These are phyloP conservation scores for Orthonychiurus folsomi DNA, from an alignment of 2,888 invertebrate species.

Conservation along the genomic window DNA sequence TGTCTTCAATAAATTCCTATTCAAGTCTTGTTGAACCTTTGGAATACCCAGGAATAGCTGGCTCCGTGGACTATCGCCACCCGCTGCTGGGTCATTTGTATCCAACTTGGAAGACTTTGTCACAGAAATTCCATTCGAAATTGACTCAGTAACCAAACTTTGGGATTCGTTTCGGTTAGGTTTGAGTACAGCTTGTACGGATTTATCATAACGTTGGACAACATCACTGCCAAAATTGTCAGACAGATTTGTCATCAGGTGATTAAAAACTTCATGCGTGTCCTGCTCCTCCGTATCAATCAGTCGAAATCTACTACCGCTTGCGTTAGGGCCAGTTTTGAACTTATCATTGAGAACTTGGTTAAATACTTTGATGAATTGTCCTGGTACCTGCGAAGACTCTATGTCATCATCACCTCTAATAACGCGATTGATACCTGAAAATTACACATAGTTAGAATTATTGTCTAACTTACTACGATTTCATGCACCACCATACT, in stretches of 20 bases:
- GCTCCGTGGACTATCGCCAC: not conserved
- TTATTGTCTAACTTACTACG: no score
- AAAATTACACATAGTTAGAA: constrained; percentile 22
- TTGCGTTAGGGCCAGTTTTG: constrained; percentile 52
- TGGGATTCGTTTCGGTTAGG: not conserved
- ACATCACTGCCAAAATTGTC: constrained; percentile 55
- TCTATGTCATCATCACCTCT: constrained; percentile 17
- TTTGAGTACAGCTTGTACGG: not conserved
- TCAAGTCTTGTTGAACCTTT: not conserved
- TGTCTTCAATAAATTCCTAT: not conserved
- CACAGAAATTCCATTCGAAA: not conserved
- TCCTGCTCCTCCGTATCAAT: constrained; percentile 71
- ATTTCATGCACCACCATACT: no score
- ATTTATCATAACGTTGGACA: not conserved
- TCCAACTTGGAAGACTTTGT: not conserved
- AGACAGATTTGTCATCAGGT: constrained; percentile 78
- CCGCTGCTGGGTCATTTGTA: not conserved
- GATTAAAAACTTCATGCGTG: constrained; percentile 85
- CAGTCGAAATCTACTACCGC: constrained; percentile 55
- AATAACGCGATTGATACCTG: constrained; percentile 57
- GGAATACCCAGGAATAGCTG: not conserved
- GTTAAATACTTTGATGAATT: constrained; percentile 55
- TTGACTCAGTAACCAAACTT: not conserved
- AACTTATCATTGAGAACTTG: constrained; percentile 60
- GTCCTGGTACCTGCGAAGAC: constrained; percentile 43